Evolutionary conservation across 2,888 invertebrate species (phyloP), one percentile per base, ranked within the genome.

Genomic region (Drosophila maculinotata): DNA sequence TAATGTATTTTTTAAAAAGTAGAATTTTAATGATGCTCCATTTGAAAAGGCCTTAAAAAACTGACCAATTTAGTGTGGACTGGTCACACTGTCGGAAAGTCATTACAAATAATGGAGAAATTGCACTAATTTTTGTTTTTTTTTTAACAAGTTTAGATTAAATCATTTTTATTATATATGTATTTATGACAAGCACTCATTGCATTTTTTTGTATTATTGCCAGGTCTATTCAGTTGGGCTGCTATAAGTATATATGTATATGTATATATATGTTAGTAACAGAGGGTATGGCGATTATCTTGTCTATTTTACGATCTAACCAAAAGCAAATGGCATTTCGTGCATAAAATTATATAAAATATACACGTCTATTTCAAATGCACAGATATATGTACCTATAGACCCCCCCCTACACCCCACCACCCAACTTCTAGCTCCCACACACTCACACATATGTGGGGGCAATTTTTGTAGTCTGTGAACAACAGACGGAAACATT

Each of bases 401-500:
- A 30, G 12, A 20, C 20, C 20, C 20, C 20, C 20, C n/a, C n/a
- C n/a, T n/a, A n/a, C n/a, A n/a, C n/a, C n/a, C n/a, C n/a, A n/a
- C n/a, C n/a, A n/a, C n/a, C n/a, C n/a, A n/a, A n/a, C n/a, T n/a
- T n/a, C n/a, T n/a, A n/a, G 4, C 20, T 20, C 28, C 31, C 49
- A 30, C 59, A 49, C 49, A 56, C 41, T 26, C n/a, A 42, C 49
- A 45, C 26, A 45, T 28, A 48, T 42, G 12, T 66, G 31, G 35
- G 12, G 6, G 35, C 7, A 35, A 47, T 0, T 20, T 14, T 51
- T 56, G 45, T 36, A 51, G 74, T 67, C 69, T 48, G 45, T 30
- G 49, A 49, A 64, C 33, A 56, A 57, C 59, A 52, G 78, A 71
- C 85, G 75, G 81, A 85, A 85, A 85, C 82, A 81, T 81, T 81